Conservation (phyloP, 23 tunicate genomes). For the Halocynthia aurantium region DNA sequence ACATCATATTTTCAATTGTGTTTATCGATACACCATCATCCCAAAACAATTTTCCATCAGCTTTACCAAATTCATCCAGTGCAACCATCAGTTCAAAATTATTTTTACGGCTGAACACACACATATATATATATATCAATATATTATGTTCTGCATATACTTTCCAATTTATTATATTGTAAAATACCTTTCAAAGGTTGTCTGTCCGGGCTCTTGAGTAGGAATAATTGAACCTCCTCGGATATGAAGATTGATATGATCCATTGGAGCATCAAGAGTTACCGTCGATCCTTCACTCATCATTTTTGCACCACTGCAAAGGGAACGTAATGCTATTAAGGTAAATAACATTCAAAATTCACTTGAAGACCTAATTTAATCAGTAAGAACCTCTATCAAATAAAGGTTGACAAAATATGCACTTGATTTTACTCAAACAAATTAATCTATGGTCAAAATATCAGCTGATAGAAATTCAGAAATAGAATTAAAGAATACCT, state of each 20-base stretch:
- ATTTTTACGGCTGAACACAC: slow-evolving; percentile 41
- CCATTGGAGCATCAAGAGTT: slow-evolving; percentile 64
- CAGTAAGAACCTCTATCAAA: background rate
- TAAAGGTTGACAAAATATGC: background rate
- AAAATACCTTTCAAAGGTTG: slow-evolving; percentile 12
- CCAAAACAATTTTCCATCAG: slow-evolving; percentile 75
- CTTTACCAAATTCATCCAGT: slow-evolving; percentile 29
- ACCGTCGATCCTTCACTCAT: slow-evolving; percentile 25
- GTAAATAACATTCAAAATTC: background rate
- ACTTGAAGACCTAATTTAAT: no score
- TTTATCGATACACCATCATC: slow-evolving; percentile 82
- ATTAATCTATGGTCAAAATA: background rate
- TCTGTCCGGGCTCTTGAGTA: slow-evolving; percentile 40
- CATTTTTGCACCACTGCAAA: slow-evolving; percentile 33
- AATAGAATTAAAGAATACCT: background rate
- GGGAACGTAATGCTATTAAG: background rate
- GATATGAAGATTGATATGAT: slow-evolving; percentile 68
- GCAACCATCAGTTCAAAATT: slow-evolving; percentile 58
- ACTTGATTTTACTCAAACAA: background rate
- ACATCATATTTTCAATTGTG: slow-evolving; percentile 40
- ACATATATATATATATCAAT: background rate
- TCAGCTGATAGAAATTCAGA: background rate
- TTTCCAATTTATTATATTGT: no score
- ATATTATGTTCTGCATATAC: no score
- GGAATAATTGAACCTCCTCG: slow-evolving; percentile 79